Evolutionary conservation across 2,797 vertebrate genomes (phyloP).

Genomic region (Miichthys miiuy): DNA sequence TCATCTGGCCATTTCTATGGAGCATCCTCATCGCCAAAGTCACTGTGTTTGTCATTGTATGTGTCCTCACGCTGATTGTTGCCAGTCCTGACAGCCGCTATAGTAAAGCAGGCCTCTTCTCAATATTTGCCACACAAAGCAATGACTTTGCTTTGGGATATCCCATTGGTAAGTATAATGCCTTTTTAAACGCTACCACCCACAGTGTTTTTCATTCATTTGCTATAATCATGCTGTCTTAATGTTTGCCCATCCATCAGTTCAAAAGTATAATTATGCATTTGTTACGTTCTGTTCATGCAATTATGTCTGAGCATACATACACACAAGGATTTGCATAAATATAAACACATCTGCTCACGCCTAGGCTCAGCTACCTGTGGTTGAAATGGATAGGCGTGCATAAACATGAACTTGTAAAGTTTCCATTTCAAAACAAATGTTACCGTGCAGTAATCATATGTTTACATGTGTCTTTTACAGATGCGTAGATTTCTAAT

Average conservation of each 20-base stretch:
- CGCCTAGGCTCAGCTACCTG: too few relatives aligned
- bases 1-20: slow-evolving; percentile 97
- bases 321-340: not conserved
- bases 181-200: not conserved
- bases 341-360: not conserved
- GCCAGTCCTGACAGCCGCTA: slow-evolving; percentile 90
- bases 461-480: not conserved
- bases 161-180: slow-evolving; percentile 92
- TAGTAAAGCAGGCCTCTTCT: slow-evolving; percentile 95
- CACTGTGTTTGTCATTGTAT: slow-evolving; percentile 92
- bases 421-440: too few relatives aligned
- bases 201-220: not conserved
- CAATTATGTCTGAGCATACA: not conserved
- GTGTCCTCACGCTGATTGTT: slow-evolving; percentile 91
- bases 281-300: not conserved
- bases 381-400: not conserved
- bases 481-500: not conserved
- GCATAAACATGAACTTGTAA: not conserved
- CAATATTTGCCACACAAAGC: slow-evolving; percentile 99
- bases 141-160: slow-evolving; percentile 99
- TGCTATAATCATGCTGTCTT: not conserved
- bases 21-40: slow-evolving; percentile 96
- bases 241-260: not conserved
- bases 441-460: not conserved
- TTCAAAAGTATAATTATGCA: slow-evolving; percentile 10